Base-by-base conservation (phyloP, 2,888 invertebrate species). In the Pheosia gnoma region DNA sequence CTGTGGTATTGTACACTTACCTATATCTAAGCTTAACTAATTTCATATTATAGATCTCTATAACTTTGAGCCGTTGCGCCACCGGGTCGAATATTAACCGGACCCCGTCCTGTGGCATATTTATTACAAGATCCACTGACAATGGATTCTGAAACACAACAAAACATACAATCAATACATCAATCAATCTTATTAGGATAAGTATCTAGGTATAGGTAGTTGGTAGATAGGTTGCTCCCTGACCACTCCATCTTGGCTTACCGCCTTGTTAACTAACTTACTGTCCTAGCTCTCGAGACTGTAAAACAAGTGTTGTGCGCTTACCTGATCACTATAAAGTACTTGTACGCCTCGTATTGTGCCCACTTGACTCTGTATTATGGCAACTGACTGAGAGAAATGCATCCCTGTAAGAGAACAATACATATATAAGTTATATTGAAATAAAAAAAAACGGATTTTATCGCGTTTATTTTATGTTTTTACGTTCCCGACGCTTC, bases 11-110 rank as follows among this genome's bases (percentile, higher is more conserved):
- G 49, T 62, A 60, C 13, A 94, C 96, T 96, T 90, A 98, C 98
- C 98, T 97, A 93, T 99, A 99, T 91, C 98, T 98, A 85, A 99
- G 96, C 90, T 98, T 98, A 68, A 99, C 98, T 93, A 98, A 95
- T 94, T 97, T 98, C 97, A 99, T 97, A 94, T 98, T 98, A 88
- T 98, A 99, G 77, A 99, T 98, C 95, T 99, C 99, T 92, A 99
- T 99, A 74, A 98, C 96, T 95, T 99, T 99, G 77, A 99, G 95
- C 84, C 98, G 95, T 91, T 99, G 99, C 57, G 97, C 96, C 61
- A 97, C 95, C 51, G 99, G 97, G 93, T 99, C 99, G 91, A 99
- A 99, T 92, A 98, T 97, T 80, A 99, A 96, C 89, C 98, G 96
- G 74, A 99, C 96, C 57, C 99, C 99, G 94, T 99, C 99, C 87